Percentiles rank a stretch among this genome's conserved stretches.
Evolutionary conservation across 2,797 vertebrate genomes (phyloP).

Genomic region (Xiphorhynchus erythropygius): DNA sequence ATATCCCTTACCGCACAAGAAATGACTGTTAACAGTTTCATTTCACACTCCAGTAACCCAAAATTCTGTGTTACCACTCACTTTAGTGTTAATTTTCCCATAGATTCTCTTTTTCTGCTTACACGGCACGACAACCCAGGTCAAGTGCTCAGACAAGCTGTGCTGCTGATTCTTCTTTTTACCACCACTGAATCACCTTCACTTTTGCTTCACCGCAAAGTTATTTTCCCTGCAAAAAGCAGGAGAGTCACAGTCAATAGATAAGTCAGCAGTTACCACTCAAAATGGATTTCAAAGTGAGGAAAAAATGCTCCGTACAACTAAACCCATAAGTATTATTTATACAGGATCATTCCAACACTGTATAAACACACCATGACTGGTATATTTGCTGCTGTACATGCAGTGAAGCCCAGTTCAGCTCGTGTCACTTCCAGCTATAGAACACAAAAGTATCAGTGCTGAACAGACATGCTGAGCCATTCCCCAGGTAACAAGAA

Average conservation of each 20-base stretch:
- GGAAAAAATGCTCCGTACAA: neutral
- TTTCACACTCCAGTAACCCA: constrained; percentile 55
- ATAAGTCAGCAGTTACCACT: neutral
- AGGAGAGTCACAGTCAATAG: neutral
- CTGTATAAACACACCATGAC: neutral
- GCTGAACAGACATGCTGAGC: neutral
- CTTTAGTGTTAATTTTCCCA: constrained; percentile 57
- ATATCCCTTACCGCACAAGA: neutral
- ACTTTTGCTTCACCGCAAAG: neutral
- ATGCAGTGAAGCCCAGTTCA: neutral
- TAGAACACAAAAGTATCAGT: neutral
- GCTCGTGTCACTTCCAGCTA: neutral
- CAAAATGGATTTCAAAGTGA: neutral
- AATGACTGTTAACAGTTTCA: constrained; percentile 30
- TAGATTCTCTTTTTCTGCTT: constrained; percentile 64
- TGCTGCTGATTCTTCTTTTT: constrained; percentile 53
- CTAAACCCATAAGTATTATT: neutral
- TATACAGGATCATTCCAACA: neutral
- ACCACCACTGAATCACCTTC: constrained; percentile 50
- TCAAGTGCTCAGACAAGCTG: constrained; percentile 44
- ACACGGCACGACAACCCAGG: constrained; percentile 40
- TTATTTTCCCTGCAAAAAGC: constrained; percentile 10
- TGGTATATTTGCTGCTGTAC: neutral
- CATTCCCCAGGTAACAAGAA: neutral
- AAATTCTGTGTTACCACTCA: constrained; percentile 36